Base-by-base conservation (phyloP, 2,888 invertebrate species). In the Crossocerus cetratus region DNA sequence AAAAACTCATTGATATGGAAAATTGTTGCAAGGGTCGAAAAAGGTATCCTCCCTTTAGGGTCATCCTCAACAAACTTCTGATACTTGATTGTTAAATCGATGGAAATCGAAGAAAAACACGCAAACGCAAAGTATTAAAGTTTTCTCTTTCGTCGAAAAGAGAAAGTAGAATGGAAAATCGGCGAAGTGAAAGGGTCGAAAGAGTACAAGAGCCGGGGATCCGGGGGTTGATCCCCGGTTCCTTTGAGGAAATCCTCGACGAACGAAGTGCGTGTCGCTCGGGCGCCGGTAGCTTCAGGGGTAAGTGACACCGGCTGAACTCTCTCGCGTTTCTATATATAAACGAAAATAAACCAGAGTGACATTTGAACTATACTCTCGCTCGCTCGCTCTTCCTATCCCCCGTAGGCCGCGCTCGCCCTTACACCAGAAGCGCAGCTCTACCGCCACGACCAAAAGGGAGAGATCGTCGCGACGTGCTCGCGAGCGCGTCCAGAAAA, bases 271-370 rank as follows among this genome's bases (percentile, higher is more conserved):
- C 74, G 61, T 63, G 59, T 55, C 69, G 67, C 56, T 5, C 14
- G 1, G 49, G 49, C 49, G 49, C n/a, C 49, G 16, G 49, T 49
- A 14, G 49, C 57, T n/a, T n/a, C 74, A 80, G 86, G 85, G 89
- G 89, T 89, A 89, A 88, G 88, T 88, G 89, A 89, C 89, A 89
- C 87, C 86, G 83, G 83, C 82, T 87, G 88, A 89, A 89, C 89
- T 89, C 87, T 32, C 32, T 81, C 84, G 78, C 81, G 83, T 84
- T 85, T 86, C 90, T 90, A 90, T 88, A 89, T 89, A 89, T 89
- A 90, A 88, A 88, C 83, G 83, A 86, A 89, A 90, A 90, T 89
- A 89, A 90, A 90, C 77, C 84, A 88, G 76, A 82, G 76, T 85
- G 86, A 88, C 88, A 86, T 87, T 87, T 87, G 85, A 88, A 86